Base-by-base conservation (phyloP, 2,888 invertebrate species). In the Caenorhabditis auriculariae region DNA sequence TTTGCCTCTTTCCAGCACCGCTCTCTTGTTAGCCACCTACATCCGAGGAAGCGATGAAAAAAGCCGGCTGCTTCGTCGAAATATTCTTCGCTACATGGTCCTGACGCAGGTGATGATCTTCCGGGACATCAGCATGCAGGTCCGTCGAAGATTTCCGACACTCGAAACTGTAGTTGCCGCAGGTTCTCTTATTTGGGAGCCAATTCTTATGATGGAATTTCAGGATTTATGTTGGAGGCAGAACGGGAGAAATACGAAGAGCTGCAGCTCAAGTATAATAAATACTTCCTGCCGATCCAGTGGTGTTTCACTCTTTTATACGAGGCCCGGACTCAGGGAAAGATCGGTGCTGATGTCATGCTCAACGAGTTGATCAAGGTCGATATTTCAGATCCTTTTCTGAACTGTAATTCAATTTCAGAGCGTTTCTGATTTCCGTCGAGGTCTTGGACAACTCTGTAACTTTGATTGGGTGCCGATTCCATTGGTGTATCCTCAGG, bases 401-500 rank as follows among this genome's bases (percentile, higher is more conserved):
- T 32, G 0, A 6, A 27, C 21, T n/a, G 19, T 39, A 42, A 7
- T 27, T 3, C 15, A 15, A 2, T 45, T 58, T 42, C 42, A 63
- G 63, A 46, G 57, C 21, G 54, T 64, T n/a, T 48, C 50, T 4
- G 64, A 68, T 24, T 72, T 69, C 41, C 62, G 74, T 9, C 55
- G 57, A 29, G 71, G 71, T 19, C 54, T 74, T 2, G 74, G 62
- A 6, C 67, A 69, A 42, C 51, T 74, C n/a, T 58, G 57, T 43
- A 74, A 71, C 53, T 74, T 66, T 41, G 74, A 74, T 41, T 74
- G 72, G 72, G 74, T 79, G 17, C 76, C 76, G 1, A 74, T 76
- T 28, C 76, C 76, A 1, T 51, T 77, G 17, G 78, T 75, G 12
- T 77, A 77, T 47, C 77, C 78, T 5, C 76, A 76, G 60, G 62